These are phyloP conservation scores for Eutolmus rufibarbis DNA, from an alignment of 2,888 invertebrate genomes.

Conservation along the genomic window DNA sequence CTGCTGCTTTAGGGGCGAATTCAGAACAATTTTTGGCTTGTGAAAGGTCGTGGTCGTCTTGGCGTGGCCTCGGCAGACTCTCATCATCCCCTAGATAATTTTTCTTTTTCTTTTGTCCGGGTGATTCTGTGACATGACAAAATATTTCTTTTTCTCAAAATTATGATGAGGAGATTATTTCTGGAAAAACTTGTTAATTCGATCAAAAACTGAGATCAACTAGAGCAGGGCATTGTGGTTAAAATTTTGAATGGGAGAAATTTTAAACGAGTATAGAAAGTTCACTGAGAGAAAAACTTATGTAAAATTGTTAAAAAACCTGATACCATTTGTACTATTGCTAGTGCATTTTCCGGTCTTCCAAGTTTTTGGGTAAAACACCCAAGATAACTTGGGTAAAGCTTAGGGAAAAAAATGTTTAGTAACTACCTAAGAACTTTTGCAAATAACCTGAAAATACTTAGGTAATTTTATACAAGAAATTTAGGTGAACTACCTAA, in stretches of 20 bases:
- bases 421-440: no score
- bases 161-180: neutral
- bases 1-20: neutral
- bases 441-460: no score
- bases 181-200: neutral
- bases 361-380: no score
- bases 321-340: no score
- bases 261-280: neutral
- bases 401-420: no score
- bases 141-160: neutral
- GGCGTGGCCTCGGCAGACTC: neutral
- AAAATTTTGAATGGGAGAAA: neutral
- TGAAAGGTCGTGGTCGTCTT: conserved; percentile 16
- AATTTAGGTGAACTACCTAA: no score
- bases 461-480: no score
- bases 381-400: no score
- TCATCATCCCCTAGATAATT: neutral
- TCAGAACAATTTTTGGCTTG: neutral
- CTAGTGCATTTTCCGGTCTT: no score
- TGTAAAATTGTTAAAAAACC: no score
- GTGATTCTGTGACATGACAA: neutral
- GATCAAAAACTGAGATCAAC: neutral
- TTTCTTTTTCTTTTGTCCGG: neutral
- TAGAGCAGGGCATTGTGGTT: neutral
- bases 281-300: no score